Percentiles rank a stretch among this genome's conserved stretches.
These are phyloP conservation scores for Adela reaumurella DNA, from an alignment of 2,888 invertebrate species.

Conservation along the genomic window DNA sequence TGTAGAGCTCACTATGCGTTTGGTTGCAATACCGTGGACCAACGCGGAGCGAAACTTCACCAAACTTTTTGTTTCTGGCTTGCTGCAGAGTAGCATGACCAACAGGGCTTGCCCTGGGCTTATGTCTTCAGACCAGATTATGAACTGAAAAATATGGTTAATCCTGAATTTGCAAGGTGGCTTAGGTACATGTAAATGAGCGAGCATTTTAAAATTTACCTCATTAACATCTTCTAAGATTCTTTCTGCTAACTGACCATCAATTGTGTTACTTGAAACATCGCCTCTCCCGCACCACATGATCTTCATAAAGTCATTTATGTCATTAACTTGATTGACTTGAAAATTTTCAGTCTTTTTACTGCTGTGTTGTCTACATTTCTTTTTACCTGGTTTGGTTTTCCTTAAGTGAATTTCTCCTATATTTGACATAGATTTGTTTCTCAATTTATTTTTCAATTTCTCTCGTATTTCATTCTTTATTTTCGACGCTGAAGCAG, in stretches of 20 bases:
- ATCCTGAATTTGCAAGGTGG: too few species aligned
- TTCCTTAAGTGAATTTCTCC: neutral
- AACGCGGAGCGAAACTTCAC: constrained; percentile 28
- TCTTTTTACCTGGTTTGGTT: constrained; percentile 9
- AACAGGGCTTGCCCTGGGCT: constrained; percentile 34
- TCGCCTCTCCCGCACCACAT: constrained; percentile 25
- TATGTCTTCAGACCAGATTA: constrained; percentile 32
- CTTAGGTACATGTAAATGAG: too few species aligned
- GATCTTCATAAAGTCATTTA: constrained; percentile 36
- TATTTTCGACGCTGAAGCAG: too few species aligned
- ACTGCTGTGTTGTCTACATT: constrained; percentile 12
- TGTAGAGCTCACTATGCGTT: constrained; percentile 32
- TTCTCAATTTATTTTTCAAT: constrained; percentile 8
- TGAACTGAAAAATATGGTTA: constrained; percentile 24
- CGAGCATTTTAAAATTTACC: constrained; percentile 17
- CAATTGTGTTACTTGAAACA: constrained; percentile 27
- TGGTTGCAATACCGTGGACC: constrained; percentile 40
- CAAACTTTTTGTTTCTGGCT: constrained; percentile 35
- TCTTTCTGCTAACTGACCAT: constrained; percentile 23
- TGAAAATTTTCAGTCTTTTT: neutral
- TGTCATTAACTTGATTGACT: constrained; percentile 25
- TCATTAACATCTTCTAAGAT: constrained; percentile 26
- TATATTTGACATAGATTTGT: constrained; percentile 10
- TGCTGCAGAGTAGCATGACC: constrained; percentile 31
- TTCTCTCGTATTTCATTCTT: too few species aligned